These are phyloP conservation scores for Empis livida DNA, from an alignment of 2,888 invertebrate genomes.

Conservation along the genomic window DNA sequence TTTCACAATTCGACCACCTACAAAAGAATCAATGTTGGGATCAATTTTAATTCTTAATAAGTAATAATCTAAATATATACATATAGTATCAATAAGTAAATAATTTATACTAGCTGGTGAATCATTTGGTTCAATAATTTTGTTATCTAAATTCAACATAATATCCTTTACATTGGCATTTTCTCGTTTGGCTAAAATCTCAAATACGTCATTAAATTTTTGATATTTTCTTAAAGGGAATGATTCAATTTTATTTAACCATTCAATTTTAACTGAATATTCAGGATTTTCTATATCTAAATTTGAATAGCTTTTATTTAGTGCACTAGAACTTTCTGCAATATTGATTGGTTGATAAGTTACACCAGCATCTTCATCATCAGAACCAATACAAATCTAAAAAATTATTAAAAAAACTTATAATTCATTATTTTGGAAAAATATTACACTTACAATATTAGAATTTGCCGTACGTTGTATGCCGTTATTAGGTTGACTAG, in stretches of 20 bases:
- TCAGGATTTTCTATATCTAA: not conserved
- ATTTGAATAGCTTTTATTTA: not conserved
- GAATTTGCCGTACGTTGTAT: not conserved
- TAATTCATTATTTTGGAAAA: not conserved
- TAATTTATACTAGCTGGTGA: constrained; percentile 25
- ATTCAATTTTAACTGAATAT: constrained; percentile 8
- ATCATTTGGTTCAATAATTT: constrained; percentile 20
- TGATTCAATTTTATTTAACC: constrained; percentile 23
- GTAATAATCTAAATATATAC: constrained; percentile 14
- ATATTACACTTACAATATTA: not conserved
- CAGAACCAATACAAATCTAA: not conserved
- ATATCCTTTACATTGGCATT: constrained; percentile 16
- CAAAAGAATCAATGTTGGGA: not conserved
- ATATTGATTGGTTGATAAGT: not conserved
- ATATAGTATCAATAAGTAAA: constrained; percentile 22
- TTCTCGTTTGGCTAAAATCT: constrained; percentile 23
- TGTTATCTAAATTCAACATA: constrained; percentile 21
- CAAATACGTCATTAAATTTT: constrained; percentile 24
- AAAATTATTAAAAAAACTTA: not conserved
- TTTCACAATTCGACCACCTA: constrained; percentile 2
- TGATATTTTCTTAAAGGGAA: constrained; percentile 25
- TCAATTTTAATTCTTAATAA: no score
- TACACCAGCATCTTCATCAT: not conserved
- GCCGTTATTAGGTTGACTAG: not conserved
- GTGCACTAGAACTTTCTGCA: not conserved